Evolutionary conservation across 37 sponge, comb jelly and placozoan genomes (phyloP), one percentile per base, ranked within the genome.

Genomic region (Tethya wilhelma): DNA sequence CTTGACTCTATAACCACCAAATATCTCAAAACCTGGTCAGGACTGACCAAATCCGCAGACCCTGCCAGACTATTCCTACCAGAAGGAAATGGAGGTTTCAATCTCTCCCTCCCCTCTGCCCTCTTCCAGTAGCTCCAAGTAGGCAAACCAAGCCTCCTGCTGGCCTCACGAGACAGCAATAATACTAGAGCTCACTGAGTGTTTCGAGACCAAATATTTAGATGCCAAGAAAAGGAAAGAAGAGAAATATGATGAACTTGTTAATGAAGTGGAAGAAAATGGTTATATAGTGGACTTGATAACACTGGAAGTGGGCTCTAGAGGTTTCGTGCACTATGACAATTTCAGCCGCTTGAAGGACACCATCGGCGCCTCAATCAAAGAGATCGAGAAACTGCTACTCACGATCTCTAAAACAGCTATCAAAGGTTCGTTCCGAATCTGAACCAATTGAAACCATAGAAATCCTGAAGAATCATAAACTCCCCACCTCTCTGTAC

Each of bases 1-100:
- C 69, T 79, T 56, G 56, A 79, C 28, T 37, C 80, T 37, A 69
- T 46, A 20, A 59, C 80, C 3, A 78, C 79, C 53, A 20, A 38
- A 2, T 67, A 23, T 40, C 79, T 79, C 25, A 79, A 79, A 25
- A 66, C 22, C 3, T 53, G 79, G 77, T 73, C 73, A 28, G 56
- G 73, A 1, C 73, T 65, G 32, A 34, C 66, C 2, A 65, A 2
- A 31, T 33, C 32, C 25, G 66, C 66, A 5, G 36, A 65, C 66
- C 2, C 66, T 9, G 1, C n/a, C 43, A 31, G 38, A 22, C 38
- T 67, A 5, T 79, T 56, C 23, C 67, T 79, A 12, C 67, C 67
- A 4, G 45, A 66, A 39, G n/a, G n/a, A 44, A 46, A 53, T 14
- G 79, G 79, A 38, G 79, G 77, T 2, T 44, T 77, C 40, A n/a